These are phyloP conservation scores for Xestia ashworthii DNA, from an alignment of 2,888 invertebrate species.

Conservation along the genomic window DNA sequence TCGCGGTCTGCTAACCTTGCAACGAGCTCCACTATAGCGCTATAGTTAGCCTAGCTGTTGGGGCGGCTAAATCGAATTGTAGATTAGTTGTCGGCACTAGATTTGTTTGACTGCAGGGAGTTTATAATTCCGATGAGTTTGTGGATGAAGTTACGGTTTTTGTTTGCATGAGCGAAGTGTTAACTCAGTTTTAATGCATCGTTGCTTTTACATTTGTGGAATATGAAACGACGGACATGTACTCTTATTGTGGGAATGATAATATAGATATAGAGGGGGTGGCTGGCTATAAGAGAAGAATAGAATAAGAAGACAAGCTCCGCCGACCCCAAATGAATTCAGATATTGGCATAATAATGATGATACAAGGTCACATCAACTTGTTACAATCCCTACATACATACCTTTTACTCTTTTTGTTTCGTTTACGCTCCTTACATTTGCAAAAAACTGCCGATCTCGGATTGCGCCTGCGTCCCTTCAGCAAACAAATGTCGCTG, in stretches of 20 bases:
- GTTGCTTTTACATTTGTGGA: background rate
- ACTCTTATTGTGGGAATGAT: too few species aligned
- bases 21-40: conserved; percentile 18
- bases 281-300: background rate
- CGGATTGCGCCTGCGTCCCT: background rate
- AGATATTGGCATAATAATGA: background rate
- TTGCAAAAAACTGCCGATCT: background rate
- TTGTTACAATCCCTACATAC: background rate
- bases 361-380: background rate
- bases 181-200: background rate
- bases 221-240: background rate
- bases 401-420: background rate
- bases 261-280: too few species aligned
- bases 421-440: background rate
- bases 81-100: conserved; percentile 55
- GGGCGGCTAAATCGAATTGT: conserved; percentile 49
- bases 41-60: conserved; percentile 38
- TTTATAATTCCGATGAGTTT: conserved; percentile 35
- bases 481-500: conserved; percentile 14
- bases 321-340: background rate
- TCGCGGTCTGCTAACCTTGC: conserved; percentile 57
- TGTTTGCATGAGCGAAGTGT: background rate
- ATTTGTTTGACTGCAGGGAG: conserved; percentile 25
- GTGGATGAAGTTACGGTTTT: background rate
- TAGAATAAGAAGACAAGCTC: background rate